Evolutionary conservation across 2,888 invertebrate species (phyloP), one percentile per base, ranked within the genome.

Genomic region (Netelia melanura): DNA sequence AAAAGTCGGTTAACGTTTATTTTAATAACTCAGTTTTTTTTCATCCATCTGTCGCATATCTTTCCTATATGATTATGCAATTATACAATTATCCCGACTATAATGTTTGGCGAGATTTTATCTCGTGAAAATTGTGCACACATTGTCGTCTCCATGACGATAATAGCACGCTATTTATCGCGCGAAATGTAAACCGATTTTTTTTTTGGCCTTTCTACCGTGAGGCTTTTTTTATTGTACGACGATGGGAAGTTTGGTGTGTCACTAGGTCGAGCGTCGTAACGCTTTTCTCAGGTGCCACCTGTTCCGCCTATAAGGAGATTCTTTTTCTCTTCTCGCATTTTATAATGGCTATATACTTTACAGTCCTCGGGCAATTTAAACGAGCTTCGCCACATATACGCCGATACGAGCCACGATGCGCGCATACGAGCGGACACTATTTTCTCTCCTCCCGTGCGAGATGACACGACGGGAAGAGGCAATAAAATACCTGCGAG

Each of bases 201-300:
- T 74, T 74, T 48, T 78, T 52, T 43, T 38, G 1, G 1, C 48
- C 62, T 30, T 30, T 21, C 17, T 43, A 11, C 0, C 10, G 2
- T 5, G 23, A 38, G 52, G 17, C 17, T 21, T 70, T 14, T 61
- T 67, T 65, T 65, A 58, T 56, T 3, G n/a, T 30, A 3, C 30
- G 30, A 30, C 30, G 30, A 6, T 67, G 6, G 21, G 72, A 17
- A n/a, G n/a, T 56, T 9, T 56, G n/a, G 21, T 71, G 79, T 70
- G 83, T 83, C 79, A 83, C 64, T 75, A 62, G 83, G 79, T 84
- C 80, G 38, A 78, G 61, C 70, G 70, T 62, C 38, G 61, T 71
- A 52, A 65, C 56, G 64, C 30, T 68, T 80, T 84, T 80, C 83
- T 61, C 75, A n/a, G 25, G n/a, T 9, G 23, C 64, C 79, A 76